A percentile compares a stretch with the other conserved stretches of the same genome.
Evolutionary conservation across 2,888 invertebrate species (phyloP).

Genomic region (Agapostemon virescens): DNA sequence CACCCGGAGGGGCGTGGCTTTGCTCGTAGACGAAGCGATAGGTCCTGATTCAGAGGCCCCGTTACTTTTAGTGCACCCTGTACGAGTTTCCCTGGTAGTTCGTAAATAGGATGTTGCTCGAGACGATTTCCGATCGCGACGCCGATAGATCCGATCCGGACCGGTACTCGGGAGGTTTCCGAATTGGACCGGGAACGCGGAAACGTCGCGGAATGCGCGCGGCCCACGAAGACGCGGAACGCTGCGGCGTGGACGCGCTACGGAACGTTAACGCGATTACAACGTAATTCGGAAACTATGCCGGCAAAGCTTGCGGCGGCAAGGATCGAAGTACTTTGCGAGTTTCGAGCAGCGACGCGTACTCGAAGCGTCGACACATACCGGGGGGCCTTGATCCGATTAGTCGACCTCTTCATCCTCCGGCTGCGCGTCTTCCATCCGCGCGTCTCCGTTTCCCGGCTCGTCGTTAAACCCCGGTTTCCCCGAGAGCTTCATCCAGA

Average conservation of each 20-base stretch:
- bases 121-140: too few species aligned
- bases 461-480: constrained; percentile 14
- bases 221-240: constrained; percentile 1
- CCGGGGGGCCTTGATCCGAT: constrained; percentile 57
- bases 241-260: not conserved
- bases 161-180: not conserved
- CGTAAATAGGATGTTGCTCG: too few species aligned
- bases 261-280: constrained; percentile 71
- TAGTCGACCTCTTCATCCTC: constrained; percentile 53
- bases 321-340: constrained; percentile 59
- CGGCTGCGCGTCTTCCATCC: constrained; percentile 29
- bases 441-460: constrained; percentile 8
- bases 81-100: not conserved
- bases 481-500: not conserved
- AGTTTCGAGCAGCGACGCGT: constrained; percentile 58
- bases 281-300: constrained; percentile 71
- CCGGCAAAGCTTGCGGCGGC: constrained; percentile 57
- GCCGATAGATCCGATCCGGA: not conserved
- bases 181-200: constrained; percentile 8
- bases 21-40: too few species aligned
- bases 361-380: constrained; percentile 51
- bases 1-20: not conserved
- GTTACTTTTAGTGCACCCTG: too few species aligned
- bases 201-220: constrained; percentile 27
- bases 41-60: too few species aligned